phyloP scores from a whole-genome alignment of 2,888 invertebrate genomes.

The Craniophora ligustri region DNA sequence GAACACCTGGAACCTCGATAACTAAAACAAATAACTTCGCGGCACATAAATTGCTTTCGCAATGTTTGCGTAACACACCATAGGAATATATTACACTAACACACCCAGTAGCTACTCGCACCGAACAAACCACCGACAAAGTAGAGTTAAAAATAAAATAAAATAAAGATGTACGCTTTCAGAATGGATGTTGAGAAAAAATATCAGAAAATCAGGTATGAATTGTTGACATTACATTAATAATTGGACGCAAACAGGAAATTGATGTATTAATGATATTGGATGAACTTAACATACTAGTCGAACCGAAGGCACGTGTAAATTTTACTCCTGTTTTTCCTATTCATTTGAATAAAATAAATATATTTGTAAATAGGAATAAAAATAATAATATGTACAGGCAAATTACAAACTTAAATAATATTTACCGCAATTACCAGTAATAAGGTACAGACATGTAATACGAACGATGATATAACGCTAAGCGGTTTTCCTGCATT shows the following conservation, averaged over 20 bases:
- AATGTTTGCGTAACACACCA: constrained; percentile 39
- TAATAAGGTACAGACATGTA: neutral
- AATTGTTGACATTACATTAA: constrained; percentile 11
- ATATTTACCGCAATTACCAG: neutral
- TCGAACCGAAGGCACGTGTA: neutral
- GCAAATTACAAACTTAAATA: no score
- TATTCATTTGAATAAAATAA: no score
- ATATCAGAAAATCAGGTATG: constrained; percentile 34
- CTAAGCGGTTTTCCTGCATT: constrained; percentile 1
- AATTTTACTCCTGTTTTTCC: neutral
- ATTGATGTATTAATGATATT: neutral
- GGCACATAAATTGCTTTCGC: constrained; percentile 41
- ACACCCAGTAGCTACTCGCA: constrained; percentile 12
- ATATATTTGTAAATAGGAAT: no score
- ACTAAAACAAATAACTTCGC: constrained; percentile 46
- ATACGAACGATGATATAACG: neutral
- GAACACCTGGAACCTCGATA: constrained; percentile 36
- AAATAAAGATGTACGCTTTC: constrained; percentile 7
- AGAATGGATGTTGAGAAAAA: constrained; percentile 21
- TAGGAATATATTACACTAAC: constrained; percentile 35
- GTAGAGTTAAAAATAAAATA: constrained; percentile 20
- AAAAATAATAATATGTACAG: no score
- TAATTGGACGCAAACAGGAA: neutral
- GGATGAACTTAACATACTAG: neutral
- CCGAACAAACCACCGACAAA: constrained; percentile 33